Evolutionary conservation across 2,888 invertebrate genomes (phyloP), one percentile per base, ranked within the genome.

Genomic region (Branchellion lobata): DNA sequence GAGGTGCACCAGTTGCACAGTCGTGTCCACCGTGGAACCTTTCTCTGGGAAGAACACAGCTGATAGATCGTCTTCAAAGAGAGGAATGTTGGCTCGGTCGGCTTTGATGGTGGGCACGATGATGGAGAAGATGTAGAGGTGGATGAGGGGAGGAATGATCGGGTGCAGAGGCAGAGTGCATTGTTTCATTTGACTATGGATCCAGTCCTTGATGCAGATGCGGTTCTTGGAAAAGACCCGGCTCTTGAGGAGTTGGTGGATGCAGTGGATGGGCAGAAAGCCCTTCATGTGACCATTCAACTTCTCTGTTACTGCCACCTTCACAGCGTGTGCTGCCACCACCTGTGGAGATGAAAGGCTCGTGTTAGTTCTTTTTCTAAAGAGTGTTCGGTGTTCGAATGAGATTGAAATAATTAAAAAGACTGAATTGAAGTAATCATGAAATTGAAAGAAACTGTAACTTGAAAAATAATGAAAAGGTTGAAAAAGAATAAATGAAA

Each of bases 171-270:
- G 97, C n/a, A 93, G 91, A 0, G 92, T 91, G 83, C 94, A 93
- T 83, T 92, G 92, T 85, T 94, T 93, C 80, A 97, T 93, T 89
- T 98, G 97, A 83, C 92, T 91, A 85, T 95, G 96, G 82, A 97
- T 96, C 97, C 97, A 97, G 80, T 87, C 86, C 88, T 95, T 96
- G 5, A 97, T 96, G 0, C 95, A 94, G 0, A 97, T 96, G 87
- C 94, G 94, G 86, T 97, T 94, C 87, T 96, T 97, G 0, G 95
- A 93, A 87, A 97, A 97, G 0, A 95, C 94, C 82, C 96, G 90
- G 5, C 94, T 95, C 87, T 96, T 96, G 21, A 98, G 89, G 69
- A 97, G 89, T 86, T 97, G 97, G 86, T 96, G 95, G 83, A 97
- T 95, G 86, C 97, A 97, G 87, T 97, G 96, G 24, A 97, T 93